Base-by-base conservation (phyloP, 2,797 vertebrate genomes). In the Enteromius thamalakanensis region DNA sequence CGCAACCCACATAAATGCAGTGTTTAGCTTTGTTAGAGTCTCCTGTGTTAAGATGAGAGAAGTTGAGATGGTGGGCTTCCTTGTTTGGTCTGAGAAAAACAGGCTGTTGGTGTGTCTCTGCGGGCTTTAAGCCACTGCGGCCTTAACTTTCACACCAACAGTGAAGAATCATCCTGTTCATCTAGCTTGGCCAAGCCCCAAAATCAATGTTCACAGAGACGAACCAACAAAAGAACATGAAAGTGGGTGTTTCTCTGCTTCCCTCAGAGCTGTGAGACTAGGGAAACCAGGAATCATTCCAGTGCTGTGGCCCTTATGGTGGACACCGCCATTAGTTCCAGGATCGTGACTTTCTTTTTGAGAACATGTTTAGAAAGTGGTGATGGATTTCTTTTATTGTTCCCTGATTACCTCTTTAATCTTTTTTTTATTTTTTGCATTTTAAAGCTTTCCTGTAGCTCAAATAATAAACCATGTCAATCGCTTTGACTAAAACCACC, bases 131-230 rank as follows among this genome's bases (percentile, higher is more conserved):
- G 26, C 17, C 45, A 67, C 11, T 75, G 47, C 45, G 4, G 80
- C 62, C 49, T 55, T 76, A 67, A 82, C 64, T 76, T 68, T 76
- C 72, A 82, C 49, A 82, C 81, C 72, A 62, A 76, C n/a, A 72
- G 79, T 34, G 62, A 29, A 26, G 64, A 80, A 75, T 81, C 37
- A 17, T 83, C 84, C 69, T 80, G 82, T 84, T 86, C 42, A 78
- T 65, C 71, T 42, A 64, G 32, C 47, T 23, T 80, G 86, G 82
- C 82, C 70, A 65, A 84, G 82, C 71, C 71, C 85, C 86, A 89
- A 89, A 87, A 80, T 87, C 87, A 88, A 85, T 86, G 85, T 84
- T 84, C 81, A 83, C 55, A 72, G 55, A 83, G 86, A 87, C 82
- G 70, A 80, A 75, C 79, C 79, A 84, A 87, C 84, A 87, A 86